Percentiles rank a stretch among this genome's conserved stretches.
Conservation (phyloP, 2,888 invertebrate genomes). For the Empis stercorea region DNA sequence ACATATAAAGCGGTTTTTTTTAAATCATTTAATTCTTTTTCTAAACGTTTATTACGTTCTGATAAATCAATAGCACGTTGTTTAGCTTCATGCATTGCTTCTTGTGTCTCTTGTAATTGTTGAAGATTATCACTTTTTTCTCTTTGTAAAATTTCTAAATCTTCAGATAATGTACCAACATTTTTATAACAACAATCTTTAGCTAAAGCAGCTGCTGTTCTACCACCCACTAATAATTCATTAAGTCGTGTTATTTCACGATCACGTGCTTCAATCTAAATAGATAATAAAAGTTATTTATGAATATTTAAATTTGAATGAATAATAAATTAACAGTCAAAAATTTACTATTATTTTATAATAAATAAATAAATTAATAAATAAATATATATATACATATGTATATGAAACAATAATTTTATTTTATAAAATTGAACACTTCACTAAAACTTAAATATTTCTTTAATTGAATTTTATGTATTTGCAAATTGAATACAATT, state of each 20-base stretch:
- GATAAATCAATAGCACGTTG: constrained; percentile 56
- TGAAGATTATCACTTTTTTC: constrained; percentile 38
- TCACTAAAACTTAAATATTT: too few relatives aligned
- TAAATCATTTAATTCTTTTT: constrained; percentile 58
- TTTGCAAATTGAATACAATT: too few relatives aligned
- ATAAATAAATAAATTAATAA: too few relatives aligned
- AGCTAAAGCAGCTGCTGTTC: constrained; percentile 47
- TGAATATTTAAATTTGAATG: too few relatives aligned
- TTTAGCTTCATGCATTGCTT: constrained; percentile 62
- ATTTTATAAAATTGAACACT: too few relatives aligned
- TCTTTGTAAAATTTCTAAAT: constrained; percentile 45
- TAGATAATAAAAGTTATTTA: too few relatives aligned
- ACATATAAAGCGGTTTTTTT: constrained; percentile 61
- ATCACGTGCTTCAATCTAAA: constrained; percentile 37
- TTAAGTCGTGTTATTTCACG: constrained; percentile 58
- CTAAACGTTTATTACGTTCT: constrained; percentile 56
- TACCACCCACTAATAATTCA: constrained; percentile 56
- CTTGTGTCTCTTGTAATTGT: constrained; percentile 27
- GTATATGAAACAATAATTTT: too few relatives aligned
- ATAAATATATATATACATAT: too few relatives aligned
- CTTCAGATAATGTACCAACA: constrained; percentile 41
- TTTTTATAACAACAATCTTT: constrained; percentile 54
- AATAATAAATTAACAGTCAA: too few relatives aligned
- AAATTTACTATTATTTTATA: too few relatives aligned
- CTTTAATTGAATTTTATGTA: too few relatives aligned